phyloP scores from a whole-genome alignment of 2,113 vertebrate genomes.

The Toxostoma redivivum region DNA sequence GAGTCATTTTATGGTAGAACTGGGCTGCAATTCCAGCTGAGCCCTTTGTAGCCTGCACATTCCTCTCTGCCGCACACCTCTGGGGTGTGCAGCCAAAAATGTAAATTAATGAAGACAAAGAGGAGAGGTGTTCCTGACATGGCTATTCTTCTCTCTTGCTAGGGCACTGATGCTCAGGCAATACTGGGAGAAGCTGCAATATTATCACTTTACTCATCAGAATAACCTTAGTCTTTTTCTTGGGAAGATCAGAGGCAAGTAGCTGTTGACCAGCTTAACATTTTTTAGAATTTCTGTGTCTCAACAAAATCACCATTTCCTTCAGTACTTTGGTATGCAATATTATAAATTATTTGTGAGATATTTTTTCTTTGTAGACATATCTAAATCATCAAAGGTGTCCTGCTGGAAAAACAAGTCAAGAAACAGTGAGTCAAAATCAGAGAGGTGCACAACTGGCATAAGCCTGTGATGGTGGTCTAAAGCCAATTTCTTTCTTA shows the following conservation, averaged over 20 bases:
- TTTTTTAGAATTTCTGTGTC: not conserved
- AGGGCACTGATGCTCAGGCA: not conserved
- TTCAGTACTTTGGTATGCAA: not conserved
- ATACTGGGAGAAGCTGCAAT: not conserved
- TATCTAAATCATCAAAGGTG: not conserved
- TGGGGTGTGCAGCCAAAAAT: constrained; percentile 26
- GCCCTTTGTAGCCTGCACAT: constrained; percentile 27
- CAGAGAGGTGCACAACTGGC: not conserved
- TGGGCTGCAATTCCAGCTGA: constrained; percentile 46
- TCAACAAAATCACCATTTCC: not conserved
- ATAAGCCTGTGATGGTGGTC: not conserved
- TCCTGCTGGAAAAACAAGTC: not conserved
- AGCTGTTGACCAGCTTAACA: not conserved
- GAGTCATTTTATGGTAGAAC: constrained; percentile 41
- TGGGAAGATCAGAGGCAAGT: not conserved
- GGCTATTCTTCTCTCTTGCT: constrained; percentile 5
- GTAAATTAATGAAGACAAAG: constrained; percentile 59
- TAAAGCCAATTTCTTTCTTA: not conserved
- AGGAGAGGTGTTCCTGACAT: not conserved
- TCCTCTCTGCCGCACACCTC: constrained; percentile 11
- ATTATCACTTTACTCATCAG: not conserved
- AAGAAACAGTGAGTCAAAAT: not conserved
- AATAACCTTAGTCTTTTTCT: not conserved
- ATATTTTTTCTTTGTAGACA: not conserved
- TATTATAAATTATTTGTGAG: not conserved